Conservation (phyloP, 2,888 invertebrate genomes). For the Argynnis bischoffii region DNA sequence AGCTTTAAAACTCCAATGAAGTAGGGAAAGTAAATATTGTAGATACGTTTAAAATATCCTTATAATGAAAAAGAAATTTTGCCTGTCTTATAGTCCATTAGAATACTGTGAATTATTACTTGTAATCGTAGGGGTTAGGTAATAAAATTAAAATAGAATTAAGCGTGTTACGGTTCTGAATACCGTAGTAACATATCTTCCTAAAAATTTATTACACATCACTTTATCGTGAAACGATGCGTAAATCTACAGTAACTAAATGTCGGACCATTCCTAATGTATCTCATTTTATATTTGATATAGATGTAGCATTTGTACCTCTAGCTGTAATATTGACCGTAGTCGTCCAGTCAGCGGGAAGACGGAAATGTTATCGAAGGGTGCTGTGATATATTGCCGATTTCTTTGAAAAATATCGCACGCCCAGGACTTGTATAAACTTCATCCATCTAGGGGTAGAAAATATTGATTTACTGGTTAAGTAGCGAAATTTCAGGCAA, state of each 20-base stretch:
- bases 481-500: no score
- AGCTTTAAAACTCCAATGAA: constrained; percentile 11
- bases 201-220: not conserved
- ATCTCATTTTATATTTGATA: constrained; percentile 14
- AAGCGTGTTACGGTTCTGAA: no score
- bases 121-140: no score
- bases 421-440: constrained; percentile 48
- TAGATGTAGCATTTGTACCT: constrained; percentile 11
- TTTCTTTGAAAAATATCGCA: constrained; percentile 66
- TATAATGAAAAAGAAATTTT: no score
- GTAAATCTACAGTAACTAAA: constrained; percentile 2
- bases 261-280: not conserved
- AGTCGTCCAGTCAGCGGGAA: constrained; percentile 60
- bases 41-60: not conserved
- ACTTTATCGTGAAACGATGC: not conserved
- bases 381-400: constrained; percentile 70
- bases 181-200: not conserved
- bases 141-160: no score
- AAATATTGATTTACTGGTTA: no score
- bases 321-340: constrained; percentile 10
- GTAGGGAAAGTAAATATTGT: not conserved
- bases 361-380: constrained; percentile 65
- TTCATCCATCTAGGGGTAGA: no score
- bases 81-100: no score
- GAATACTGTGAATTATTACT: no score